A percentile compares a stretch with the other conserved stretches of the same genome.
Evolutionary conservation across 2,888 invertebrate genomes (phyloP).

Genomic region (Watsonalla binaria): DNA sequence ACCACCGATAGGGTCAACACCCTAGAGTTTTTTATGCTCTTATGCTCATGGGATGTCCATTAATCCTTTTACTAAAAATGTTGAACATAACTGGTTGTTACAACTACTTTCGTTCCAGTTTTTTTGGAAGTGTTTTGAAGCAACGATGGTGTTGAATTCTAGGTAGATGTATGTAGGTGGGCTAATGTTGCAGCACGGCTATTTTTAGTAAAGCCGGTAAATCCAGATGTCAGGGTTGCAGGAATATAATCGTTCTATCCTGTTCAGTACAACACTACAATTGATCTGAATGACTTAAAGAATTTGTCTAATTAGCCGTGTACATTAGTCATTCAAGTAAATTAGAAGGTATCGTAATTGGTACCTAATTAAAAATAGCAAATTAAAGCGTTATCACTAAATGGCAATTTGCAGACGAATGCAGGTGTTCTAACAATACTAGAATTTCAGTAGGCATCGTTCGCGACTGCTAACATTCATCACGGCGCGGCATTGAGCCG

Average conservation of each 20-base stretch:
- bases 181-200: neutral
- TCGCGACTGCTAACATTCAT: conserved; percentile 13
- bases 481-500: conserved; percentile 13
- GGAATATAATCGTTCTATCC: too few relatives aligned
- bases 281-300: neutral
- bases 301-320: neutral
- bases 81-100: neutral
- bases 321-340: too few relatives aligned
- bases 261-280: too few relatives aligned
- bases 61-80: neutral
- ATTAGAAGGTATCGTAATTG: neutral
- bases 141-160: neutral
- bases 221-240: neutral
- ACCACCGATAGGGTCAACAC: conserved; percentile 1
- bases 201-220: conserved; percentile 1
- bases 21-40: neutral
- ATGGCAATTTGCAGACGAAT: too few relatives aligned
- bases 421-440: neutral
- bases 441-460: neutral
- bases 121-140: neutral
- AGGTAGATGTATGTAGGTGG: neutral
- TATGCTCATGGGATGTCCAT: neutral
- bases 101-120: too few relatives aligned
- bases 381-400: too few relatives aligned
- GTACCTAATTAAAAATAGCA: neutral